Percentiles rank a stretch among this genome's conserved stretches.
phyloP scores from a whole-genome alignment of 2,797 vertebrate species.

The Aeoliscus strigatus region DNA sequence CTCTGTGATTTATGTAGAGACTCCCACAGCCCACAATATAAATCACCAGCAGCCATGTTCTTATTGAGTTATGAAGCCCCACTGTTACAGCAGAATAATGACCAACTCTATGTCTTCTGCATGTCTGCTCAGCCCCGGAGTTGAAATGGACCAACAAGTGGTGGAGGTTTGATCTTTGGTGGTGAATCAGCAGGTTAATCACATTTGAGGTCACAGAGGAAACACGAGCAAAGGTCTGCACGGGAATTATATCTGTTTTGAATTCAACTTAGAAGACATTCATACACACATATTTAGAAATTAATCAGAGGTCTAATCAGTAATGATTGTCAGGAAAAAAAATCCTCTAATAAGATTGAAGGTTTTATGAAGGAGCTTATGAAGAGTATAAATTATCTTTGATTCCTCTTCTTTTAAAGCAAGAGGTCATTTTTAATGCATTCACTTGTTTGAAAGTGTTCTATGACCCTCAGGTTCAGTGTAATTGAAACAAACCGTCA shows the following conservation, averaged over 20 bases:
- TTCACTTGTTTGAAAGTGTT: no score
- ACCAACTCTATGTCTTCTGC: conserved; percentile 59
- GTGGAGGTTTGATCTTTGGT: conserved; percentile 19
- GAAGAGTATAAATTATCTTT: no score
- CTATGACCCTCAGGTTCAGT: no score
- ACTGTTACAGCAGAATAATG: conserved; percentile 71
- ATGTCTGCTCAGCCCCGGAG: conserved; percentile 60
- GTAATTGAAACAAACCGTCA: no score
- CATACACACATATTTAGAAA: not conserved
- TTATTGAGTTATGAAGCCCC: conserved; percentile 81
- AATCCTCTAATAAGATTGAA: no score
- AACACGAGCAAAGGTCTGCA: not conserved
- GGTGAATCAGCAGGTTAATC: conserved; percentile 19
- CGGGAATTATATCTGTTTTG: no score
- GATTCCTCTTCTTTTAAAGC: no score
- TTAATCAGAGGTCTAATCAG: not conserved
- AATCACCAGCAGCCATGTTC: conserved; percentile 75
- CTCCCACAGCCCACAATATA: conserved; percentile 65
- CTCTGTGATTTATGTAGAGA: conserved; percentile 74
- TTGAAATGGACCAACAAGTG: conserved; percentile 37
- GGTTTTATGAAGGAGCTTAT: no score
- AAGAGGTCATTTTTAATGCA: no score
- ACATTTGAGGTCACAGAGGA: conserved; percentile 9
- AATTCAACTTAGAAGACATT: not conserved
- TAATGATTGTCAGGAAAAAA: not conserved